These are phyloP conservation scores for Oncorhynchus mykiss DNA, from an alignment of 2,113 vertebrate species.

Conservation along the genomic window DNA sequence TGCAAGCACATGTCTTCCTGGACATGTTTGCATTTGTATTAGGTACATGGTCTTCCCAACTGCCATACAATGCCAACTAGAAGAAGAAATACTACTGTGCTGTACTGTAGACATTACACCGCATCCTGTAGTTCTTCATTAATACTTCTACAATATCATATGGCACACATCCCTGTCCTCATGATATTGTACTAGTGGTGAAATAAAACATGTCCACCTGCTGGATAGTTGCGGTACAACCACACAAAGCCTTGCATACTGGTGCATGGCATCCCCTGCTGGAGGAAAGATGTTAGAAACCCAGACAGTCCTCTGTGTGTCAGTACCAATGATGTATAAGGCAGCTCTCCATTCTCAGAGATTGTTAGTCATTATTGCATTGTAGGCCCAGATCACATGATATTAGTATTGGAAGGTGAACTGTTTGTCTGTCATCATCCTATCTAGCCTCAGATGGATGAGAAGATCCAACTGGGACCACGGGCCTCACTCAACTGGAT, in stretches of 20 bases:
- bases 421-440: not conserved
- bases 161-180: slow-evolving; percentile 10
- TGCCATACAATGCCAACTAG: too few relatives aligned
- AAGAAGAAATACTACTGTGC: too few relatives aligned
- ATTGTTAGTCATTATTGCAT: not conserved
- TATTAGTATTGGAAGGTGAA: not conserved
- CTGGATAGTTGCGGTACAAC: slow-evolving; percentile 15
- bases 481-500: slow-evolving; percentile 95
- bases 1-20: too few relatives aligned
- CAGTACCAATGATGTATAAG: not conserved
- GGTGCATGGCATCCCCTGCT: slow-evolving; percentile 22
- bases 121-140: not conserved
- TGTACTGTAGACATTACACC: too few relatives aligned
- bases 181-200: slow-evolving; percentile 12
- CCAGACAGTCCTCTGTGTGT: not conserved
- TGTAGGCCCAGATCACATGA: not conserved
- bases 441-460: slow-evolving; percentile 91
- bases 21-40: too few relatives aligned
- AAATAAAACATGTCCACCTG: slow-evolving; percentile 10
- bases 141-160: too few relatives aligned
- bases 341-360: not conserved
- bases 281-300: not conserved
- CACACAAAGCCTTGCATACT: not conserved
- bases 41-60: too few relatives aligned
- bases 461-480: slow-evolving; percentile 97